These are phyloP conservation scores for Sesamia inferens DNA, from an alignment of 2,888 invertebrate species.

Conservation along the genomic window DNA sequence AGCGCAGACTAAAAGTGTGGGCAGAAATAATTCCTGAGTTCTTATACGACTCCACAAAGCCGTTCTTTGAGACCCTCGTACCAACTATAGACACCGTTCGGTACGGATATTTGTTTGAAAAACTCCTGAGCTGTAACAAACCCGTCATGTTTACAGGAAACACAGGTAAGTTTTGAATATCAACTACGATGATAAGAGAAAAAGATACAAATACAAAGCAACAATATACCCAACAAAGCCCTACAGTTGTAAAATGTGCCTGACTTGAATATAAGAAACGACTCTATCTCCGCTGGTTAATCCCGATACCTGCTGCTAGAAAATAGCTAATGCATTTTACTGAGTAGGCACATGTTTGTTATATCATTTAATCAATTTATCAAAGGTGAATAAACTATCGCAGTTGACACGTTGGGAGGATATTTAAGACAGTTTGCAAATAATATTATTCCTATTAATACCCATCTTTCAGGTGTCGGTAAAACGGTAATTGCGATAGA, in stretches of 20 bases:
- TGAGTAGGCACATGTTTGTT: background rate
- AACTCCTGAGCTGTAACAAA: slow-evolving; percentile 92
- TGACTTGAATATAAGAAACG: background rate
- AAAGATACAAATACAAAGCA: background rate
- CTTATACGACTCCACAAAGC: slow-evolving; percentile 91
- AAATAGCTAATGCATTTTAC: background rate
- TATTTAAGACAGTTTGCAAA: background rate
- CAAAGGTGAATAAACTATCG: background rate
- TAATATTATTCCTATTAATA: background rate
- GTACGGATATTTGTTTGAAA: slow-evolving; percentile 95
- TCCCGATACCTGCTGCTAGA: background rate
- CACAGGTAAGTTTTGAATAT: slow-evolving; percentile 89
- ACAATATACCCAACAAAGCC: too few relatives aligned
- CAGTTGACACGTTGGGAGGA: background rate
- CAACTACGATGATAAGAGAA: background rate
- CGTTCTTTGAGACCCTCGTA: slow-evolving; percentile 97
- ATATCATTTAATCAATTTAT: background rate
- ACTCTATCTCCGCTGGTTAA: background rate
- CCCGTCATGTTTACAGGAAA: slow-evolving; percentile 97
- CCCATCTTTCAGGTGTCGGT: slow-evolving; percentile 92
- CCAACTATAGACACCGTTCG: slow-evolving; percentile 97
- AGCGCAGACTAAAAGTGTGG: slow-evolving; percentile 94
- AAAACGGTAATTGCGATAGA: slow-evolving; percentile 96
- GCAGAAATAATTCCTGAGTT: slow-evolving; percentile 94
- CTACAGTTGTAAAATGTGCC: too few relatives aligned